Percentiles rank a stretch among this genome's conserved stretches.
Conservation (phyloP, 1,140 invertebrate species). For the Calliopsis andreniformis region DNA sequence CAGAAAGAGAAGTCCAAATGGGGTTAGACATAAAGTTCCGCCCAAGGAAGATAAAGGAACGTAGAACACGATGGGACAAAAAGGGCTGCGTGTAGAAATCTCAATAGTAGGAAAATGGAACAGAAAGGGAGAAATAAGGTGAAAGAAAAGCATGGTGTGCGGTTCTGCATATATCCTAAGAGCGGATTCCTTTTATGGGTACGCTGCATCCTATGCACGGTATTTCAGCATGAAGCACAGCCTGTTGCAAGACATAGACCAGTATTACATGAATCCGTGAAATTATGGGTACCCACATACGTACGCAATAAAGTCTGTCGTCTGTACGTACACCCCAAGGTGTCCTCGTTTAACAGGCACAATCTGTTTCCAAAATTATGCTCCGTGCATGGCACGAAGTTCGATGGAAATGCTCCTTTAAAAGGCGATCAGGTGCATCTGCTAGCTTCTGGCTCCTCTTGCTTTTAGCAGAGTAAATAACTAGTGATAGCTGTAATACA, state of each 20-base stretch:
- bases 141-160: background rate
- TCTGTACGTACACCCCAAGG: conserved; percentile 3
- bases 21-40: background rate
- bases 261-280: conserved; percentile 64
- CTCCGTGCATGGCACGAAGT: conserved; percentile 22
- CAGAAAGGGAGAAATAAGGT: background rate
- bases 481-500: too few species aligned
- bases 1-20: background rate
- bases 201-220: conserved; percentile 22
- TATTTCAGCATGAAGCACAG: conserved; percentile 10
- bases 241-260: conserved; percentile 34
- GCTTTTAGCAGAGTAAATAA: background rate
- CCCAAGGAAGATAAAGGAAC: conserved; percentile 7
- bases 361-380: conserved; percentile 49
- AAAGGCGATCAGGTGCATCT: conserved; percentile 25
- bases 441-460: background rate
- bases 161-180: conserved; percentile 47
- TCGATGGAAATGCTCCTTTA: conserved; percentile 15
- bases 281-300: conserved; percentile 59
- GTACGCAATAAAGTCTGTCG: conserved; percentile 39
- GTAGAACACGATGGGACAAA: background rate
- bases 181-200: conserved; percentile 51
- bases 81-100: background rate
- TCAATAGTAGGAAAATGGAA: background rate
- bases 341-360: conserved; percentile 5